Base-by-base conservation (phyloP, 2,888 invertebrate genomes). In the Megastigmus dorsalis region DNA sequence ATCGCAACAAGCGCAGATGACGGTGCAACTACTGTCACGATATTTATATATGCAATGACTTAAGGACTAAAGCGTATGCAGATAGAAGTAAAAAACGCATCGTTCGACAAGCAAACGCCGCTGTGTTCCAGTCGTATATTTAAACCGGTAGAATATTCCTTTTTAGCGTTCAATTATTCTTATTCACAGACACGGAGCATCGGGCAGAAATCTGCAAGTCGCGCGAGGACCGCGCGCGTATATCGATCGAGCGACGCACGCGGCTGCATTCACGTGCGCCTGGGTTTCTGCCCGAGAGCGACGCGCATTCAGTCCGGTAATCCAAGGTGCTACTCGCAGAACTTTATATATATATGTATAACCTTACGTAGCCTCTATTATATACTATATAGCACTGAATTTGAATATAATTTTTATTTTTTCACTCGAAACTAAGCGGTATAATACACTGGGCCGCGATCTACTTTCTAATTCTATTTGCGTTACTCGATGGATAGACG, bases 261-360 rank as follows among this genome's bases (percentile, higher is more conserved):
- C n/a, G n/a, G n/a, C n/a, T n/a, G n/a, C n/a, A n/a, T n/a, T n/a
- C n/a, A n/a, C n/a, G n/a, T n/a, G n/a, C n/a, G n/a, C n/a, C n/a
- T n/a, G n/a, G n/a, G n/a, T n/a, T n/a, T n/a, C n/a, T n/a, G n/a
- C n/a, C n/a, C n/a, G n/a, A n/a, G n/a, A n/a, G n/a, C n/a, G n/a
- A n/a, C 38, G 9, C 38, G 38, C 2, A n/a, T 15, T 36, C 33
- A 20, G 15, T 33, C 55, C 30, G 55, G 55, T 33, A 36, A 55
- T 55, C 55, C 33, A 55, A 55, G 30, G 55, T 55, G 55, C 55
- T 55, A 55, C 55, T 55, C 55, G 55, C 33, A 5, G 6, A 33
- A 55, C 36, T 18, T 54, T 52, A 54, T 30, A 15, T 13, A n/a
- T n/a, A n/a, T n/a, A n/a, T n/a, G n/a, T n/a, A n/a, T n/a, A n/a